Percentiles rank a stretch among this genome's conserved stretches.
These are phyloP conservation scores for Passer domesticus DNA, from an alignment of 2,113 vertebrate genomes.

Conservation along the genomic window DNA sequence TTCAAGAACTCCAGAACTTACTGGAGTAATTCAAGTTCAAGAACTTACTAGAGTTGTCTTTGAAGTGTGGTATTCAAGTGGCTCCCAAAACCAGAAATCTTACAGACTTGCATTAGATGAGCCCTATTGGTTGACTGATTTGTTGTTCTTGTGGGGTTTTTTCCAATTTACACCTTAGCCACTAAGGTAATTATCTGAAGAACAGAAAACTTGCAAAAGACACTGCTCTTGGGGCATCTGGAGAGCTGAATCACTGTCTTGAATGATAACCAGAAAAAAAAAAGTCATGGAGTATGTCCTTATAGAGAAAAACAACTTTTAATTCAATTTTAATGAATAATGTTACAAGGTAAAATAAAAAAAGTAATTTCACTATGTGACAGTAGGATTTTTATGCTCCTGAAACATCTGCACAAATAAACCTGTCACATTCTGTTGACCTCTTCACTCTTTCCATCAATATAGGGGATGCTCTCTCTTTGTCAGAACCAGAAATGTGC, in stretches of 20 bases:
- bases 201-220: background rate
- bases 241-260: background rate
- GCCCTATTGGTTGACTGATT: background rate
- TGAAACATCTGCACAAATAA: background rate
- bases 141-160: accelerated
- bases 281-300: background rate
- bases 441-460: background rate
- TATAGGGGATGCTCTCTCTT: background rate
- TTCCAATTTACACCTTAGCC: background rate
- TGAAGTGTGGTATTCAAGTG: background rate
- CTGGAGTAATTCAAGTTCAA: too few relatives aligned
- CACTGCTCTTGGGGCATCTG: background rate
- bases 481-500: background rate
- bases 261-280: background rate
- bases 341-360: background rate
- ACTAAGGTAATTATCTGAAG: background rate
- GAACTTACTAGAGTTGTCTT: background rate
- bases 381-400: background rate
- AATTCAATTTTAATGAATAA: background rate
- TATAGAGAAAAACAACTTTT: background rate
- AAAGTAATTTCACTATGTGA: background rate
- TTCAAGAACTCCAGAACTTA: background rate
- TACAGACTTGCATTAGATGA: background rate
- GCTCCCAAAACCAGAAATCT: background rate
- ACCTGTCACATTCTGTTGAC: background rate